Base-by-base conservation (phyloP, 1,140 invertebrate genomes). In the Trachymyrmex cornetzi region DNA sequence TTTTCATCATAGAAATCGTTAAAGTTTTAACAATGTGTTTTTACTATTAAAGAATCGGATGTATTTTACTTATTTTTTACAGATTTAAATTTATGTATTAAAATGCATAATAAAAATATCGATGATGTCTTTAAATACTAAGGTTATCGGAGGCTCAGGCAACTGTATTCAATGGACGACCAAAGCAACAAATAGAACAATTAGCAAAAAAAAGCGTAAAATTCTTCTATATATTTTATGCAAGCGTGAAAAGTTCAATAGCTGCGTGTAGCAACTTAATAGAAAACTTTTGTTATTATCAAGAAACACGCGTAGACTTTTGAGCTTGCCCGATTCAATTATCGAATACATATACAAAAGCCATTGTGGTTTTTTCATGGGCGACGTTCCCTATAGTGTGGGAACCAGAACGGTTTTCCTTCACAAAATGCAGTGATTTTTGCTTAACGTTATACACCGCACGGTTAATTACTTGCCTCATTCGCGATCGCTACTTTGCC, bases 391-490 rank as follows among this genome's bases (percentile, higher is more conserved):
- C 16, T 64, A n/a, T n/a, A n/a, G 59, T 30, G 16, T n/a, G 14
- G 14, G 22, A 44, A 38, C 6, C 34, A 6, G 27, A 27, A 27
- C 6, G 55, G 24, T 63, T 27, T 27, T 44, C 61, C n/a, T 75
- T 64, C 80, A 77, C 84, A 87, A 86, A 89, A 88, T 44, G 38
- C 86, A 82, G 82, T 55, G 77, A 48, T 63, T 87, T 75, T 90
- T 84, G 85, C 86, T 89, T 91, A 91, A 92, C 88, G 87, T 89
- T 88, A 86, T 88, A 72, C 63, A 22, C 16, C 19, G 59, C 38
- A 44, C 69, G 87, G 91, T 92, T 93, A 93, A 93, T 93, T 93
- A 93, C 92, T 90, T 86, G 89, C 84, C 57, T 71, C 50, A 64
- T 63, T 77, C 85, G 38, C 67, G 85, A 81, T 84, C 77, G 66